These are phyloP conservation scores for Trididemnum clinides DNA, from an alignment of 23 tunicate species.

Conservation along the genomic window DNA sequence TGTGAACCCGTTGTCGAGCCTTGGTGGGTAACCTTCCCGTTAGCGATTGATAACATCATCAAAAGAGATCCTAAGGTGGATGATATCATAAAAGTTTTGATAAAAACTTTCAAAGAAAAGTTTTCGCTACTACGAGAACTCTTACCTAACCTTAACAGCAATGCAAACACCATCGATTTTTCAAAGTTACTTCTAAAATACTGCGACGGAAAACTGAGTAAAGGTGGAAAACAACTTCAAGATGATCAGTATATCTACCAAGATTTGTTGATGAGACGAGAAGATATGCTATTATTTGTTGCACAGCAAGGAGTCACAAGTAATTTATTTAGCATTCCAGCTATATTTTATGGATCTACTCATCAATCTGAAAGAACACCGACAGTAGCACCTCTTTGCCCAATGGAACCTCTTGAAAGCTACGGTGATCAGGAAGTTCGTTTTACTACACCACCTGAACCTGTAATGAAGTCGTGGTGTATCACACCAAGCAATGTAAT, in stretches of 20 bases:
- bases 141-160: neutral
- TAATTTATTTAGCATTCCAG: neutral
- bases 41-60: constrained; percentile 41
- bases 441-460: constrained; percentile 60
- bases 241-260: neutral
- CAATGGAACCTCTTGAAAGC: constrained; percentile 50
- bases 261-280: constrained; percentile 31
- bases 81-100: constrained; percentile 20
- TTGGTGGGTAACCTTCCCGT: constrained; percentile 60
- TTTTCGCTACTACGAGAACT: neutral
- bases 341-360: neutral
- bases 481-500: constrained; percentile 30
- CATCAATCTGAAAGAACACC: neutral
- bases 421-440: constrained; percentile 41
- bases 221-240: neutral
- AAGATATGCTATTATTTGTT: constrained; percentile 55
- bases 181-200: neutral
- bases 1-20: neutral
- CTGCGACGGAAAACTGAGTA: neutral
- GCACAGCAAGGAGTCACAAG: neutral
- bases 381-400: constrained; percentile 3
- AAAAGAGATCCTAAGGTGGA: constrained; percentile 76
- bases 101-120: neutral
- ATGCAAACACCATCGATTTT: neutral
- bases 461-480: constrained; percentile 32